Percentiles rank a stretch among this genome's conserved stretches.
phyloP scores from a whole-genome alignment of 2,113 vertebrate genomes.

The Sprattus sprattus region DNA sequence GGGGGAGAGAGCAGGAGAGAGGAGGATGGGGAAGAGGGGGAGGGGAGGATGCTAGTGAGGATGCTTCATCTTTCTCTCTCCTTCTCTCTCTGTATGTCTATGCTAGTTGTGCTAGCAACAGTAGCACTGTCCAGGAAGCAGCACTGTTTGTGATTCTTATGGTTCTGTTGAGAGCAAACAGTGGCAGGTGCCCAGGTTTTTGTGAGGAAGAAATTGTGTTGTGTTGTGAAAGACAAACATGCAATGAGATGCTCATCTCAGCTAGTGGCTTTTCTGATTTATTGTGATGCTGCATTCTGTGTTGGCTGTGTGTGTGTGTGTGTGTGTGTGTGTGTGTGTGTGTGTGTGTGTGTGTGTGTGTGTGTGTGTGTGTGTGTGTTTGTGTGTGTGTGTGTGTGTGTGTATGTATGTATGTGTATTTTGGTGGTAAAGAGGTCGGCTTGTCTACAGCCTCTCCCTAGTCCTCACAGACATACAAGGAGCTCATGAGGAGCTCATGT shows the following conservation, averaged over 20 bases:
- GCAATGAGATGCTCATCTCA: neutral
- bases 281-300: conserved; percentile 7
- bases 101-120: conserved; percentile 20
- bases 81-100: conserved; percentile 35
- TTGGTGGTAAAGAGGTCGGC: neutral
- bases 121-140: conserved; percentile 21
- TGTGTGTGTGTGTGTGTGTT: neutral
- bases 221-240: neutral
- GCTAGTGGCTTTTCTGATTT: neutral
- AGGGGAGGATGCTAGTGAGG: conserved; percentile 55
- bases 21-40: conserved; percentile 43
- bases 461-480: neutral
- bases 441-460: neutral
- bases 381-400: neutral
- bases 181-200: neutral
- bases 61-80: conserved; percentile 39
- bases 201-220: neutral
- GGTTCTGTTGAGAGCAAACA: neutral
- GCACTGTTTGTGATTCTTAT: neutral
- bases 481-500: neutral
- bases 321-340: neutral
- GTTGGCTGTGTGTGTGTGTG: neutral
- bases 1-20: neutral
- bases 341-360: neutral
- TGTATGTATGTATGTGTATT: neutral